Conservation (phyloP, 2,888 invertebrate species). For the Steinernema scapterisci region DNA sequence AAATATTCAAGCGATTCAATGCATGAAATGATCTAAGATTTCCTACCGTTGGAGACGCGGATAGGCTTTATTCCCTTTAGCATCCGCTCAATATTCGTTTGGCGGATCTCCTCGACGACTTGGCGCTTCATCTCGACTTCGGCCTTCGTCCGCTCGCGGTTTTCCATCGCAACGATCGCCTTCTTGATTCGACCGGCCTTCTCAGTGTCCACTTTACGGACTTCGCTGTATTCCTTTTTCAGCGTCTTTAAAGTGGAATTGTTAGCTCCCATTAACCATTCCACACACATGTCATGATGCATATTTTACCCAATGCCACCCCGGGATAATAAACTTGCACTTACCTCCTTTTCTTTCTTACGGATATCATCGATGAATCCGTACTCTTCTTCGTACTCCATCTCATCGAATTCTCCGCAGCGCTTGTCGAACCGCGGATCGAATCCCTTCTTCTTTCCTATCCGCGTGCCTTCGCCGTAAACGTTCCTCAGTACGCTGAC, state of each 20-base stretch:
- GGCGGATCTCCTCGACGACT: conserved; percentile 49
- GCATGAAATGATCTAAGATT: not conserved
- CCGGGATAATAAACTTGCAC: not conserved
- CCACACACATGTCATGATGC: too few species aligned
- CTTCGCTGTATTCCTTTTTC: conserved; percentile 25
- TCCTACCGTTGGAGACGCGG: conserved; percentile 43
- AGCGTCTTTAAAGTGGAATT: not conserved
- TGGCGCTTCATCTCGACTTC: conserved; percentile 51
- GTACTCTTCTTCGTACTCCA: conserved; percentile 58
- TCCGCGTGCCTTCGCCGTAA: conserved; percentile 35
- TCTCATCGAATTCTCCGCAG: conserved; percentile 58
- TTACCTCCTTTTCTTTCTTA: conserved; percentile 50
- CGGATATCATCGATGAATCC: conserved; percentile 58
- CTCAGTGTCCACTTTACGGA: conserved; percentile 9
- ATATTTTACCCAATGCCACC: too few species aligned
- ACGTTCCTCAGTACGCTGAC: conserved; percentile 43
- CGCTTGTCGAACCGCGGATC: conserved; percentile 61
- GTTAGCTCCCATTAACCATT: too few species aligned
- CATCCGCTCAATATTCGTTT: conserved; percentile 61
- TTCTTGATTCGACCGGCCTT: conserved; percentile 34
- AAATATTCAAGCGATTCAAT: conserved; percentile 24
- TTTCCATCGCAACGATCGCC: conserved; percentile 39
- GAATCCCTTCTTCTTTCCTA: conserved; percentile 41
- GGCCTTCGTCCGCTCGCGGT: not conserved
- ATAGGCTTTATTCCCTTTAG: conserved; percentile 51